Evolutionary conservation across 2,113 vertebrate species (phyloP), one percentile per base, ranked within the genome.

Genomic region (Marmota flaviventris): DNA sequence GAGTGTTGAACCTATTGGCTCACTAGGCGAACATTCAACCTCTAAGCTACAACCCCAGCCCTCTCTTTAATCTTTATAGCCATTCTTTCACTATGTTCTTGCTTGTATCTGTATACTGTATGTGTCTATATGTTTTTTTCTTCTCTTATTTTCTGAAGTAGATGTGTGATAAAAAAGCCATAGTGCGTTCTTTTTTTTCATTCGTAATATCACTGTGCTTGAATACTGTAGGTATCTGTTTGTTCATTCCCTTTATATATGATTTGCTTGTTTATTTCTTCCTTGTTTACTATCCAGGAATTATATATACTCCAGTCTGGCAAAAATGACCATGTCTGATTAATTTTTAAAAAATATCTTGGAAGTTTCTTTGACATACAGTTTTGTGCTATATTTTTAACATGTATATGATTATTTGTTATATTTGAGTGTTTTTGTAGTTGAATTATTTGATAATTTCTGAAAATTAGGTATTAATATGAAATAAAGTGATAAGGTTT

Each of bases 371-470:
- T 94, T 91, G 88, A 34, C 39, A 37, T 51, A 2, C 51, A 89
- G 56, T 25, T 96, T 95, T 92, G 12, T 67, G 18, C 29, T 63
- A 42, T 58, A 58, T 91, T 98, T 90, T 85, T 29, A 79, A 93
- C 29, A 77, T 75, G 22, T 27, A 20, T 88, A 85, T 69, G 37
- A 65, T 91, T 39, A 39, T 84, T 96, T 81, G 45, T 90, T 94
- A 91, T 27, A 11, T 89, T 77, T 86, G 42, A 88, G 14, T 77
- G 18, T 85, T 93, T 91, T 45, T 79, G 27, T 92, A 95, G 91
- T 85, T 39, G 12, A 97, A 75, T 48, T 98, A 94, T 27, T 96
- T 93, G 78, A 81, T 96, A 94, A 88, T 96, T 95, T 65, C 7
- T 97, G 70, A 82, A 96, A 93, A 69, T 75, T 61, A 63, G 65